These are phyloP conservation scores for Herminia tarsipennalis DNA, from an alignment of 2,888 invertebrate species.

Conservation along the genomic window DNA sequence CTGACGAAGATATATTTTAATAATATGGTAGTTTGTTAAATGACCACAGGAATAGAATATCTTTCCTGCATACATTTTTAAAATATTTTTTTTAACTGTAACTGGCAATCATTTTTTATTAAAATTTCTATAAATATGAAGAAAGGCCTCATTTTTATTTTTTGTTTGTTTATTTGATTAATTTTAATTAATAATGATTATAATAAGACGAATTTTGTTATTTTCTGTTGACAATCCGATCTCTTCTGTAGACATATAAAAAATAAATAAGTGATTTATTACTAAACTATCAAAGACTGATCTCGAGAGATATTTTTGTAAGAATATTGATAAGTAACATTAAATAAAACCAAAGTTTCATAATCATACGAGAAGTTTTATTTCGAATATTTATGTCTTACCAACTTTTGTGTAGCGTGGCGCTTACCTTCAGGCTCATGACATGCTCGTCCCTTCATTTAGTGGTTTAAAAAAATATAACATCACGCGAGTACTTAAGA, in stretches of 20 bases:
- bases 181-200: background rate
- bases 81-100: background rate
- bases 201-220: background rate
- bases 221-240: conserved; percentile 2
- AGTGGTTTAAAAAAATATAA: too few relatives aligned
- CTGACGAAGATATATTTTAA: conserved; percentile 5
- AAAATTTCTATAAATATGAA: background rate
- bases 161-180: background rate
- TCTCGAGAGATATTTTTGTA: conserved; percentile 5
- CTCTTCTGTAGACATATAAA: conserved; percentile 1
- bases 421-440: too few relatives aligned
- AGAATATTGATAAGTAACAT: conserved; percentile 1
- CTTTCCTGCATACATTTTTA: background rate
- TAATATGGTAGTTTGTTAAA: background rate
- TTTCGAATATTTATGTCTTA: background rate
- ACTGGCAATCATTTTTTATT: background rate
- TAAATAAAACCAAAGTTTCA: background rate
- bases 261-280: conserved; percentile 3
- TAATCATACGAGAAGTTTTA: background rate
- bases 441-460: too few relatives aligned
- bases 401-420: conserved; percentile 1
- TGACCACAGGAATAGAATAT: conserved; percentile 1
- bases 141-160: background rate
- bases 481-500: too few relatives aligned
- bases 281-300: conserved; percentile 8